Evolutionary conservation across 2,113 vertebrate species (phyloP), one percentile per base, ranked within the genome.

Genomic region (Pycnonotus jocosus): DNA sequence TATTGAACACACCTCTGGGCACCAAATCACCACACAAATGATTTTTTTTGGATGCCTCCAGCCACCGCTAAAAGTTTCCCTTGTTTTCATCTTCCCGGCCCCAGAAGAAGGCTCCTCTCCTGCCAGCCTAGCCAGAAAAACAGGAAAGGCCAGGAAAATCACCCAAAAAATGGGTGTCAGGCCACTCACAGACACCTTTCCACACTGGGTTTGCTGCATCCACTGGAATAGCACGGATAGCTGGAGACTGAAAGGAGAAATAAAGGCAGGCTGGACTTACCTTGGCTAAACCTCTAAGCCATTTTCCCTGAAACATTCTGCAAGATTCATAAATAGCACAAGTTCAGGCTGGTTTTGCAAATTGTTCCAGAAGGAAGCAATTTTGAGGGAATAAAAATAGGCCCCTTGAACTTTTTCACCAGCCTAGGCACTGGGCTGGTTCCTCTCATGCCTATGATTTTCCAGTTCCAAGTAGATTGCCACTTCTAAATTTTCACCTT

Each of bases 81-180:
- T 77, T 95, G 87, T 94, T 97, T 95, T 92, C 87, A 58, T 54
- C 89, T 51, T 78, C 71, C 54, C 37, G 60, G 83, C 37, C 44
- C 21, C 65, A 64, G 88, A 44, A 82, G 74, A 91, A 93, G 0
- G 62, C 70, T 85, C n/a, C 28, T 50, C 57, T 82, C 45, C 78
- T 91, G 86, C 93, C 91, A 93, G 44, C 9, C 25, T 7, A 33
- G 51, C 48, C 70, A 70, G 91, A 61, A 92, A 94, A 97, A 95
- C 95, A 94, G 91, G 91, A 97, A 96, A 95, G 45, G 71, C 12
- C 57, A 64, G 73, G 35, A 69, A 95, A 95, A 72, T 48, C 33
- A 31, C 56, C 82, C 35, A 0, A 35, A 90, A 83, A 66, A 24
- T 12, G 71, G 64, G 72, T 40, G 50, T 31, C 20, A 9, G 0